phyloP scores from a whole-genome alignment of 2,888 invertebrate genomes.

The Synergus japonicus region DNA sequence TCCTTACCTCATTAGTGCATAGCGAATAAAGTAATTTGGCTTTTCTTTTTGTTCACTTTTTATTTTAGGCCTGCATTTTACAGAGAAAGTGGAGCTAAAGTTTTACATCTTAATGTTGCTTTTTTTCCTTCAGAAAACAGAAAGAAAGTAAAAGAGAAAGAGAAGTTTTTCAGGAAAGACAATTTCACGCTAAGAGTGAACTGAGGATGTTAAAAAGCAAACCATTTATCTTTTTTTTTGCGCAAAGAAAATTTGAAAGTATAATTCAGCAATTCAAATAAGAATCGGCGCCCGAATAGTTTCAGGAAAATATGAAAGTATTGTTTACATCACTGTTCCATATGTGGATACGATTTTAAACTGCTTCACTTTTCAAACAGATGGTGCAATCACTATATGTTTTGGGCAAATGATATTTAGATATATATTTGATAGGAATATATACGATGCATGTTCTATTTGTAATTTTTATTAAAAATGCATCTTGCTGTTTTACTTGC shows the following conservation, averaged over 20 bases:
- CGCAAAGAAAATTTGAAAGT: conserved; percentile 1
- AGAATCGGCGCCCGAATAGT: not conserved
- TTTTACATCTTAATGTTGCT: not conserved
- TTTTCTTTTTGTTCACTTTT: not conserved
- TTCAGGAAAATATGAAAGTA: not conserved
- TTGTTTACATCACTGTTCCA: conserved; percentile 23
- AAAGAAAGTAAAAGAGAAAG: not conserved
- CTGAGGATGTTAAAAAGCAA: not conserved
- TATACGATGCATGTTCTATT: not conserved
- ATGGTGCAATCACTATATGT: conserved; percentile 21
- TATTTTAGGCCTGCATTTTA: not conserved
- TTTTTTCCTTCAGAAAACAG: not conserved
- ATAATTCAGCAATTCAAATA: not conserved
- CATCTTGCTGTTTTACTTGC: too few relatives aligned
- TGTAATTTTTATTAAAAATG: not conserved
- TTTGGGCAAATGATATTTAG: not conserved
- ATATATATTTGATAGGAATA: not conserved
- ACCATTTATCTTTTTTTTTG: not conserved
- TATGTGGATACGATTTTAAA: conserved; percentile 10
- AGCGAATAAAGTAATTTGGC: conserved; percentile 34
- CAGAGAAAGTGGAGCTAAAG: not conserved
- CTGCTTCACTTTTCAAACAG: conserved; percentile 1
- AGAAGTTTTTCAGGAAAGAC: not conserved
- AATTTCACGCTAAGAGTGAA: not conserved
- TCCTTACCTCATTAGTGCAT: conserved; percentile 34